A percentile compares a stretch with the other conserved stretches of the same genome.
These are phyloP conservation scores for Aldrovandia affinis DNA, from an alignment of 2,797 vertebrate species.

Conservation along the genomic window DNA sequence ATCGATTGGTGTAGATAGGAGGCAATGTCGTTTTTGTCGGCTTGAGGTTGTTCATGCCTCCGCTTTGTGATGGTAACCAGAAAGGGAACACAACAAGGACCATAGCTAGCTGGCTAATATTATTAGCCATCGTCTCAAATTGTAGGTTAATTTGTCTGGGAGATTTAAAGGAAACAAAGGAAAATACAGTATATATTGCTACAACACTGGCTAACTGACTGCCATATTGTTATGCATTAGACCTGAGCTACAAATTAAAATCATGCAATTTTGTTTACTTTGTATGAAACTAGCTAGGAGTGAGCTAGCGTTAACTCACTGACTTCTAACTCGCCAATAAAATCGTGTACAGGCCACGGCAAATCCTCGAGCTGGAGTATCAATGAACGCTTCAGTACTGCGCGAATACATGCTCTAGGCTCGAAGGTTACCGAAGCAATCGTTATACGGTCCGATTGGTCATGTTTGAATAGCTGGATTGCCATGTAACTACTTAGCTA, in stretches of 20 bases:
- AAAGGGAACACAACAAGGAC: background rate
- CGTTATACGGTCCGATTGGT: slow-evolving; percentile 22
- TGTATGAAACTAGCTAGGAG: background rate
- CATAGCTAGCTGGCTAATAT: background rate
- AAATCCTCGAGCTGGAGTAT: slow-evolving; percentile 18
- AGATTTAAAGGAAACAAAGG: too few relatives aligned
- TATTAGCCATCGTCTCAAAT: too few relatives aligned
- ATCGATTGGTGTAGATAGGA: background rate
- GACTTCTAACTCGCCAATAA: background rate
- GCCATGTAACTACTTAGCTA: slow-evolving; percentile 45
- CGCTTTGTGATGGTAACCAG: slow-evolving; percentile 4
- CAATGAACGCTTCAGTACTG: background rate
- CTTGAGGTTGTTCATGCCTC: background rate
- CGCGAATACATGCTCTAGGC: background rate
- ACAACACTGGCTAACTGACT: too few relatives aligned
- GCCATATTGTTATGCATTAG: background rate
- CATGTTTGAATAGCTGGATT: slow-evolving; percentile 39
- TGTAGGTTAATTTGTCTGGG: too few relatives aligned
- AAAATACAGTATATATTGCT: too few relatives aligned
- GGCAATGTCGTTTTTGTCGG: background rate
- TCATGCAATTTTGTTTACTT: background rate
- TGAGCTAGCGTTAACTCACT: background rate
- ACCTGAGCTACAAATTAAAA: background rate
- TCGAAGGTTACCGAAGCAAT: background rate
- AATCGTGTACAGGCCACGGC: background rate